Conservation (phyloP, 2,113 vertebrate genomes). For the Dromiciops gliroides region DNA sequence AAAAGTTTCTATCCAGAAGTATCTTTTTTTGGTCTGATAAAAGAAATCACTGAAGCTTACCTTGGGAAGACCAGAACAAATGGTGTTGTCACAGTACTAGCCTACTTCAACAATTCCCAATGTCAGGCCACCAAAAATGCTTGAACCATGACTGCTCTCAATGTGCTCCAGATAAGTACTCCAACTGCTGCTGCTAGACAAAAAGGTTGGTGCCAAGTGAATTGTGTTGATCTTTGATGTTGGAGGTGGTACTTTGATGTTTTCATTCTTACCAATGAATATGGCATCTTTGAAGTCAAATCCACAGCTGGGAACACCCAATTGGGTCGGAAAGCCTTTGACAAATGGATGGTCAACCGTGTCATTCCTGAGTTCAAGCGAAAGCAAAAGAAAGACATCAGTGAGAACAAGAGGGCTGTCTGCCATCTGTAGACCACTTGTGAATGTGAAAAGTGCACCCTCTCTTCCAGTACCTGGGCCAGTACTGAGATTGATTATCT, state of each 20-base stretch:
- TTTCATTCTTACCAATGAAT: background rate
- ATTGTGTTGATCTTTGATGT: background rate
- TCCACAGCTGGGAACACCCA: background rate
- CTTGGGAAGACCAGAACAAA: background rate
- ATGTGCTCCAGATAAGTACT: background rate
- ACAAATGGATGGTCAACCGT: no score
- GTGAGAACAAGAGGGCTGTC: background rate
- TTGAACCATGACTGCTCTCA: background rate
- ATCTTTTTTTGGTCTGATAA: background rate
- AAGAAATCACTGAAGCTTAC: background rate
- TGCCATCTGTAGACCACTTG: background rate
- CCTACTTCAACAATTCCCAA: background rate
- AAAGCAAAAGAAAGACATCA: background rate
- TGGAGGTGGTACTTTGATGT: background rate
- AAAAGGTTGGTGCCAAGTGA: background rate
- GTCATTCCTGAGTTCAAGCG: background rate
- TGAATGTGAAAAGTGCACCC: background rate
- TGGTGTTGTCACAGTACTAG: background rate
- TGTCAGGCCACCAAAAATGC: background rate
- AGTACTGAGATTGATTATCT: background rate
- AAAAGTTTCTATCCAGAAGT: background rate
- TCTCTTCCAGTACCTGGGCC: background rate
- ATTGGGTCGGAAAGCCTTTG: background rate
- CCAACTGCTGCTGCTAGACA: background rate
- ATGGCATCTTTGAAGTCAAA: background rate